phyloP scores from a whole-genome alignment of 2,797 vertebrate genomes.

The Sebastiscus tertius region DNA sequence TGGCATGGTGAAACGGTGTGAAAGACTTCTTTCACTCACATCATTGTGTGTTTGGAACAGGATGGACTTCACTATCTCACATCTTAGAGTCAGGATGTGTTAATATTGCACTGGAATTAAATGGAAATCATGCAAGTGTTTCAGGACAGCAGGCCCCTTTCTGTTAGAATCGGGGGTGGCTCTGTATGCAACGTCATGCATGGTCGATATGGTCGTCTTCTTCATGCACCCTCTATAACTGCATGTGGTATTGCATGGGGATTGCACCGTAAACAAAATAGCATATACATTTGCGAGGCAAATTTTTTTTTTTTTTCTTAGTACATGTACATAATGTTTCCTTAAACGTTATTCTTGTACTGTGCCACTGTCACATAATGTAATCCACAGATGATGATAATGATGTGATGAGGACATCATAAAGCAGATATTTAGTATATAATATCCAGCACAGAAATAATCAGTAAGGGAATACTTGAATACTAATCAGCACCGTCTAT shows the following conservation, averaged over 20 bases:
- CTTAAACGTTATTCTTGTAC: conserved; percentile 68
- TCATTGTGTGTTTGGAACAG: not conserved
- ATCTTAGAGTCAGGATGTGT: conserved; percentile 2
- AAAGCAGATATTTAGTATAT: conserved; percentile 50
- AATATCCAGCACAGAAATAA: conserved; percentile 65
- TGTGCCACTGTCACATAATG: conserved; percentile 67
- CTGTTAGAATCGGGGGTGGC: conserved; percentile 12
- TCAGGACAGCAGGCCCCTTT: conserved; percentile 1
- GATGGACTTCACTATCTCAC: conserved; percentile 1
- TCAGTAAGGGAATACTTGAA: conserved; percentile 75
- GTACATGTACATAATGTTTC: conserved; percentile 76
- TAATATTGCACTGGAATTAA: conserved; percentile 24
- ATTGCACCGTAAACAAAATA: conserved; percentile 71
- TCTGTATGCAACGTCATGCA: conserved; percentile 49
- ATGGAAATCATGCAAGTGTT: conserved; percentile 17
- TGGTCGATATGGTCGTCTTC: conserved; percentile 56
- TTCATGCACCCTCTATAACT: conserved; percentile 73
- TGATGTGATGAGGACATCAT: conserved; percentile 7
- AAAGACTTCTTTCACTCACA: not conserved
- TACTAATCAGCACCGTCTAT: conserved; percentile 67
- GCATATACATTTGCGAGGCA: conserved; percentile 62
- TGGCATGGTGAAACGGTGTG: not conserved
- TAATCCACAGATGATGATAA: conserved; percentile 52
- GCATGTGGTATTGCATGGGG: conserved; percentile 80
- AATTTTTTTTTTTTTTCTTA: conserved; percentile 39